Base-by-base conservation (phyloP, 2,888 invertebrate species). In the Acrobasis consociella region DNA sequence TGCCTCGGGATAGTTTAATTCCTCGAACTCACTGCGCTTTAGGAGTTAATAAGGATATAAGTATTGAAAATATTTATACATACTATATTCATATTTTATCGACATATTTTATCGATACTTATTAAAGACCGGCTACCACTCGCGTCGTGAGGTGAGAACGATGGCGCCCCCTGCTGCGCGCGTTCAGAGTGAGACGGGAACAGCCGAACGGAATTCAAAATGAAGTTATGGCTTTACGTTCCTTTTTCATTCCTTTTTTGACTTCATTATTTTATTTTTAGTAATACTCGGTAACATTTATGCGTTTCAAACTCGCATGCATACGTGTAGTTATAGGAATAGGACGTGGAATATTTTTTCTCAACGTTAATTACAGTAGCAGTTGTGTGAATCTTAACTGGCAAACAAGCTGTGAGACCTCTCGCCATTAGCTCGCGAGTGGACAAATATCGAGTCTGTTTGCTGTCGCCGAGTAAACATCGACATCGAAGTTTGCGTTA, bases 81-180 rank as follows among this genome's bases (percentile, higher is more conserved):
- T 90, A 89, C 89, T 90, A 89, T 90, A 89, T 90, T 90, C 90
- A 91, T 92, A 90, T 85, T 84, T 86, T 86, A 86, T 87, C 87
- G 87, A 86, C 87, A 85, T 87, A 87, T 89, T 91, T 92, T 91
- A 92, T 91, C 91, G 90, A 91, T 88, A 88, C 89, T 90, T 92
- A 91, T 92, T 92, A 92, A 91, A 88, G 88, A 83, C 82, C 87
- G 87, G 91, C 92, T 92, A 92, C 92, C 87, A 92, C 89, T 89
- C 91, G 90, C 90, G 79, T 91, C 91, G 87, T 81, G 89, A 92
- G 91, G 92, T 92, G 92, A 92, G 91, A 92, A 92, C 91, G 91
- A 91, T 87, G 87, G 89, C 77, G 87, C 87, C 89, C 89, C 92
- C 91, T 84, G 92, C 91, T 89, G 91, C 62, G 91, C 71, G 76